phyloP scores from a whole-genome alignment of 1,140 invertebrate species.

The Drosophila arizonae region DNA sequence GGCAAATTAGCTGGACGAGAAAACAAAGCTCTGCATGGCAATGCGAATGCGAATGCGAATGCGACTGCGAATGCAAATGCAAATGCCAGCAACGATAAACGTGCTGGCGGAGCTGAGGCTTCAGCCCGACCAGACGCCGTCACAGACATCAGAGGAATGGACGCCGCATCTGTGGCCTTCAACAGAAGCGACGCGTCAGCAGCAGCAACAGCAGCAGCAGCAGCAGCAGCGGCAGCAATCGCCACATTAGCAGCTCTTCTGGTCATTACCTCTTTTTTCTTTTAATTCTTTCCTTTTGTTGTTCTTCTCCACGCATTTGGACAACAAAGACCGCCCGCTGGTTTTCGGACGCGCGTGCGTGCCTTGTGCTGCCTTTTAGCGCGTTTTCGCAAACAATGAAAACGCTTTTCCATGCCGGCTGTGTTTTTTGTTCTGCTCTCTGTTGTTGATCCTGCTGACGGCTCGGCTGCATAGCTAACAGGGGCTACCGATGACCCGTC shows the following conservation, averaged over 20 bases:
- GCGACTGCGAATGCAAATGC: constrained; percentile 27
- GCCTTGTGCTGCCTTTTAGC: constrained; percentile 33
- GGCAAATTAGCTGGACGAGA: constrained; percentile 42
- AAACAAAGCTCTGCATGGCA: constrained; percentile 31
- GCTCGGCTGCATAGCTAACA: constrained; percentile 31
- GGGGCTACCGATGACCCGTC: constrained; percentile 33
- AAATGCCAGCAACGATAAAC: constrained; percentile 23
- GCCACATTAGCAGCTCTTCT: constrained; percentile 48
- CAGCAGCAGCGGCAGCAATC: constrained; percentile 19
- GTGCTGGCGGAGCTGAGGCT: constrained; percentile 6
- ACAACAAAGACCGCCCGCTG: constrained; percentile 39
- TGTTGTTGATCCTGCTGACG: constrained; percentile 1
- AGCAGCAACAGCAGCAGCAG: constrained; percentile 31
- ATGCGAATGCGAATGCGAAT: constrained; percentile 22
- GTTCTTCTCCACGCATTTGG: constrained; percentile 15
- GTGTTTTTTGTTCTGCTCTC: constrained; percentile 4
- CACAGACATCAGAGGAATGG: constrained; percentile 17
- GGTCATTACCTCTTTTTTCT: constrained; percentile 34
- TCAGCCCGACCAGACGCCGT: background rate
- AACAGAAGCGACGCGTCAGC: constrained; percentile 33
- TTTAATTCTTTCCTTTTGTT: constrained; percentile 1
- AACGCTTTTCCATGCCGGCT: constrained; percentile 22
- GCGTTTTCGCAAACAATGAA: constrained; percentile 40
- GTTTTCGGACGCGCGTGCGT: constrained; percentile 29
- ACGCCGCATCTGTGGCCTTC: constrained; percentile 28